Conservation (phyloP, 2,113 vertebrate species). For the Panthera uncia region DNA sequence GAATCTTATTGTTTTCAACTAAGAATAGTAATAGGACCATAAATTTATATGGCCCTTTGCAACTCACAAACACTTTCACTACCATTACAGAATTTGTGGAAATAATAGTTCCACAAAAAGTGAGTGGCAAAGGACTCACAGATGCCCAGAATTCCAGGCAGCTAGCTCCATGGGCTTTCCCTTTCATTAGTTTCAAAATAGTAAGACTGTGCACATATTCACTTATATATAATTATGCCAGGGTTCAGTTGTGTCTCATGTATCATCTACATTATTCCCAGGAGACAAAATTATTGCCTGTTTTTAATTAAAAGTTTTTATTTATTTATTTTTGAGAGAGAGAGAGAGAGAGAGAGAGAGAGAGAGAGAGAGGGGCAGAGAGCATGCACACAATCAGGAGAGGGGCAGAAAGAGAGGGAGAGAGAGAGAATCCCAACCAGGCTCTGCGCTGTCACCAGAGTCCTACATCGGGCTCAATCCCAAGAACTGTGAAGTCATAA, state of each 20-base stretch:
- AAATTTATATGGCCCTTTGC: background rate
- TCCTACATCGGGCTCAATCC: too few species aligned
- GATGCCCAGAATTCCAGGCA: background rate
- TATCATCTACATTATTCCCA: background rate
- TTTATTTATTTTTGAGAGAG: too few species aligned
- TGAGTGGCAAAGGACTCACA: background rate
- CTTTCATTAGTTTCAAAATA: conserved; percentile 3
- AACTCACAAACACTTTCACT: conserved; percentile 6
- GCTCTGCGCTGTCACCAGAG: too few species aligned
- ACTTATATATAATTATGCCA: background rate
- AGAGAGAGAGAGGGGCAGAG: too few species aligned
- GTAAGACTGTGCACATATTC: background rate
- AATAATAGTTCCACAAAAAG: background rate
- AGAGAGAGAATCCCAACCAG: too few species aligned
- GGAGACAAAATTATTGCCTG: background rate
- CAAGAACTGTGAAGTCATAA: too few species aligned
- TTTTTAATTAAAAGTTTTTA: too few species aligned
- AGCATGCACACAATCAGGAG: too few species aligned
- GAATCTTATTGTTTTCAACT: background rate
- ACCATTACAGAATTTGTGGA: background rate
- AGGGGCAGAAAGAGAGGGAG: too few species aligned
- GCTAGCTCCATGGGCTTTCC: background rate
- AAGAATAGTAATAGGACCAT: background rate
- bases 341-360: too few species aligned
- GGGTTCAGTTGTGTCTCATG: background rate